Base-by-base conservation (phyloP, 1,140 invertebrate species). In the Piezodorus guildinii region DNA sequence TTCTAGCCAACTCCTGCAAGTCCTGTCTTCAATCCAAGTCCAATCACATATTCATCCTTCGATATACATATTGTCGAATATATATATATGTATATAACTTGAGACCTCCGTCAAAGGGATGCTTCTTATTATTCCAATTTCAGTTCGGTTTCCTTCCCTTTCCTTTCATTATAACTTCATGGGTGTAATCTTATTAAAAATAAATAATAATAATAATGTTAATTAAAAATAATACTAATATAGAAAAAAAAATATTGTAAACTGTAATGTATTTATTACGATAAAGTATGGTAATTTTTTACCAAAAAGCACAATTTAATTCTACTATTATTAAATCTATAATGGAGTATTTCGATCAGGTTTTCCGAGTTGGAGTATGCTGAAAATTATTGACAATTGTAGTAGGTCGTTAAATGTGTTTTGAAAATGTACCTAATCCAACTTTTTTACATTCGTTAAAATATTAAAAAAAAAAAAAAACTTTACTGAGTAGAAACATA, bases 201-300 rank as follows among this genome's bases (percentile, higher is more conserved):
- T 39, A 60, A 60, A 21, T 15, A 60, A 19, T 39, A 60, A 39
- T 43, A 60, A 34, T 43, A 60, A 43, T 39, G 34, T 27, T 58
- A 21, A 52, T 52, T 21, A 21, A 52, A 30, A 25, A 58, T 58
- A 58, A 58, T 27, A 60, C 16, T 43, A 60, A 34, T 43, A 34
- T 60, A 49, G 62, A 64, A 49, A n/a, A n/a, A n/a, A n/a, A n/a
- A 43, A 62, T 49, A 62, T 45, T 64, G 63, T 68, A 68, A 65
- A 68, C 65, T 68, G 67, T 68, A 68, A 68, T 66, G 64, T 62
- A 66, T 23, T 66, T 62, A 63, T 68, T 66, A 66, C 64, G 63
- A 64, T 62, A 66, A 64, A 68, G 67, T 68, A 68, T 68, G 67
- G 67, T 68, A 68, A 59, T 64, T 66, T 64, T 68, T 68, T 64